Evolutionary conservation across 2,888 invertebrate genomes (phyloP), one percentile per base, ranked within the genome.

Genomic region (Ennomos erosarius): DNA sequence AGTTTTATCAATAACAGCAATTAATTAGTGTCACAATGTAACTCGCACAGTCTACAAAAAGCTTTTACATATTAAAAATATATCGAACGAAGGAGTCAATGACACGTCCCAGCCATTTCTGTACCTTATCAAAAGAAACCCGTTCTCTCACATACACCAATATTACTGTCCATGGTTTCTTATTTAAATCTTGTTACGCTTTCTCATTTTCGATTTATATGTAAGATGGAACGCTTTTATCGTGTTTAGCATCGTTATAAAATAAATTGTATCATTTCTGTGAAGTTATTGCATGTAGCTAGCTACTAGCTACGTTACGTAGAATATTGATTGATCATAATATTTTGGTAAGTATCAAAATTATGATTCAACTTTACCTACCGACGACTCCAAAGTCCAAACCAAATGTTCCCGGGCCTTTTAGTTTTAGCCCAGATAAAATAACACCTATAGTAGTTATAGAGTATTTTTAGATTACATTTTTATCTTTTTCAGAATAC

Each of bases 61-160:
- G 56, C 45, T 50, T 36, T 58, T 58, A 59, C 55, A 10, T 13
- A 36, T 46, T 36, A 36, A 36, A 9, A 46, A 35, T 67, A 70
- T 70, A 74, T 68, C 68, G 59, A 65, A 62, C 52, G 64, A 67
- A 73, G 73, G 75, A 82, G 85, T 85, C 85, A 85, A 84, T 75
- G 84, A 80, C 84, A 81, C 79, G 71, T 69, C 78, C 73, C 77
- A 76, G 79, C 77, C 77, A 77, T 81, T 77, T 79, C 75, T 78
- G 79, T 75, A 76, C 75, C 80, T 88, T 88, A 88, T 88, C 88
- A 82, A 87, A 84, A 87, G 84, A 85, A 88, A 87, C 88, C 83
- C 79, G 87, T 87, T 88, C 85, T 75, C 78, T 80, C 43, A 10
- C 81, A 78, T 70, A 77, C 78, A 78, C 78, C 81, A 82, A 82